Evolutionary conservation across 2,113 vertebrate species (phyloP), one percentile per base, ranked within the genome.

Genomic region (Pandion haliaetus): DNA sequence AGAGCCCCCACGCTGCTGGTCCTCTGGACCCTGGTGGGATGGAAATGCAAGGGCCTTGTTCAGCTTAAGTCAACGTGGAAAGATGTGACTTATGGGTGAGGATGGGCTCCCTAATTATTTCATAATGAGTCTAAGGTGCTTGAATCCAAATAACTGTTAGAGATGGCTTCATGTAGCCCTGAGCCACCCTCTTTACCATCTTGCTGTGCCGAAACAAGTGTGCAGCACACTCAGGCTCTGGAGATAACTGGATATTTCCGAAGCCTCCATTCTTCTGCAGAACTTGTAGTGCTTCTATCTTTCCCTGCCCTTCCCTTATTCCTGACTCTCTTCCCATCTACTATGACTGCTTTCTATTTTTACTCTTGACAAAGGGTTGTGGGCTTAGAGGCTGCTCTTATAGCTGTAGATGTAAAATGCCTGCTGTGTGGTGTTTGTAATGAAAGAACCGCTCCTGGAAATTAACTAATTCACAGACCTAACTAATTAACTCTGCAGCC

Each of bases 381-480:
- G 74, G 84, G 89, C 89, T 96, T 71, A 85, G 63, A 92, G 73
- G 86, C 93, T 94, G 93, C 89, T 96, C 70, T 73, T n/a, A 78
- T 87, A 89, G 93, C 86, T 63, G 84, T 69, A 88, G 89, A 91
- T 95, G 84, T 80, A 78, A 96, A 95, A 91, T 94, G 87, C 87
- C 95, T 96, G 87, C 95, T 95, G 87, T 5, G 63, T 94, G 76
- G 78, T 90, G 89, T 94, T 90, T 95, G 93, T 73, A 81, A 71
- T 70, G 92, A 90, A 81, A 92, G 85, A 92, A 62, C 85, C 0
- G 26, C 88, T 93, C 88, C 92, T 97, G 93, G 90, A 95, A 96
- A 95, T 95, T 77, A 96, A 95, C 82, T 95, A 88, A 95, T 97
- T 90, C 90, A 70, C 93, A 94, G 88, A 81, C 79, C 90, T 78